Percentiles rank a stretch among this genome's conserved stretches.
phyloP scores from a whole-genome alignment of 2,797 vertebrate genomes.

The Hippoglossus hippoglossus region DNA sequence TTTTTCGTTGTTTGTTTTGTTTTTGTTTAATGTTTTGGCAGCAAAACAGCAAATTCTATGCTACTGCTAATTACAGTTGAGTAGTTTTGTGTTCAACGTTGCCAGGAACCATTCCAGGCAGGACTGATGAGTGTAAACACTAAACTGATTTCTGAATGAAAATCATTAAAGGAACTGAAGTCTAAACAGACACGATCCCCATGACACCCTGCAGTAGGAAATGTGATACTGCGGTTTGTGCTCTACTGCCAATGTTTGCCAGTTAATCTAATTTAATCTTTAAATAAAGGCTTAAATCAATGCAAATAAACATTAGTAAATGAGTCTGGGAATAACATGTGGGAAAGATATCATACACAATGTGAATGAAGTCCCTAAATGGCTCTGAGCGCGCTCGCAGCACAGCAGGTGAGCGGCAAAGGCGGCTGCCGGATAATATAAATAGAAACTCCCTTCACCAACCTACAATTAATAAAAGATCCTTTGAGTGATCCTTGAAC shows the following conservation, averaged over 20 bases:
- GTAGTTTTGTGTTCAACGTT: conserved; percentile 56
- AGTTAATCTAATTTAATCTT: conserved; percentile 70
- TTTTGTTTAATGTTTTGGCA: conserved; percentile 54
- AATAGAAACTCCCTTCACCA: conserved; percentile 74
- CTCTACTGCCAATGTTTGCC: conserved; percentile 57
- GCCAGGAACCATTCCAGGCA: conserved; percentile 57
- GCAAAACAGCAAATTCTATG: conserved; percentile 43
- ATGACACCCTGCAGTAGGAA: conserved; percentile 59
- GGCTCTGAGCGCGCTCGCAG: conserved; percentile 55
- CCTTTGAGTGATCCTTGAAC: conserved; percentile 67
- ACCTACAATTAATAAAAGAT: conserved; percentile 78
- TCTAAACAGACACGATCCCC: conserved; percentile 71
- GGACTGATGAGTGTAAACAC: conserved; percentile 65
- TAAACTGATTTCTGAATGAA: conserved; percentile 71
- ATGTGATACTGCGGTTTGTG: conserved; percentile 61
- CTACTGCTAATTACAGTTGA: conserved; percentile 70
- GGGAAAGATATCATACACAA: conserved; percentile 71
- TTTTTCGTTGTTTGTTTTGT: conserved; percentile 41
- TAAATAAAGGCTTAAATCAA: conserved; percentile 73
- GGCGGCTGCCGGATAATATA: conserved; percentile 54
- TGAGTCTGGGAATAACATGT: conserved; percentile 64
- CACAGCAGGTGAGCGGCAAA: conserved; percentile 62
- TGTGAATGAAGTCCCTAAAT: conserved; percentile 67
- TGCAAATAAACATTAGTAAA: conserved; percentile 73
- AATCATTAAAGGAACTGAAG: conserved; percentile 71